These are phyloP conservation scores for Amia ocellicauda DNA, from an alignment of 2,113 vertebrate species.

Conservation along the genomic window DNA sequence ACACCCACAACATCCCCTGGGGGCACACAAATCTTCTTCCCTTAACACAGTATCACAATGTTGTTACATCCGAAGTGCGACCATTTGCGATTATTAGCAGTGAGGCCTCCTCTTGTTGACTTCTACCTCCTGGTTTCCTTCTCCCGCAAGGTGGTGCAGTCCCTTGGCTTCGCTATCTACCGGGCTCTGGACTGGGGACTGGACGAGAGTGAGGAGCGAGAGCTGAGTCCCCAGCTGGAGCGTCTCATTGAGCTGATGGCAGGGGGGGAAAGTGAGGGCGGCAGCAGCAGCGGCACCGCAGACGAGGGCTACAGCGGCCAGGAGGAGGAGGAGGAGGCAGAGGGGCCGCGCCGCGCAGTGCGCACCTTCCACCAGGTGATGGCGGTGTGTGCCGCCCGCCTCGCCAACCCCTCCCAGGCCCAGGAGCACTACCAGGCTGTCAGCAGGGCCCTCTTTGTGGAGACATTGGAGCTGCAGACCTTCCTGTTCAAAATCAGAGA, in stretches of 20 bases:
- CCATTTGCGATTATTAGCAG: no score
- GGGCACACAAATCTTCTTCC: no score
- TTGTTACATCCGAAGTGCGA: no score
- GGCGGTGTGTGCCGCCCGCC: conserved; percentile 73
- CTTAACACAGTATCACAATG: no score
- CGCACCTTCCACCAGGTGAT: conserved; percentile 78
- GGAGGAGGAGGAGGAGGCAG: conserved; percentile 82
- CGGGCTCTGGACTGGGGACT: conserved; percentile 92
- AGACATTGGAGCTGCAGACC: conserved; percentile 88
- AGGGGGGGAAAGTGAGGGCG: conserved; percentile 56
- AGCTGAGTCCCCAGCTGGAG: conserved; percentile 87
- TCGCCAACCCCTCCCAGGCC: conserved; percentile 70
- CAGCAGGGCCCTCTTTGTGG: conserved; percentile 84
- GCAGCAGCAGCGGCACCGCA: conserved; percentile 31
- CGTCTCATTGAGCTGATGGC: conserved; percentile 90
- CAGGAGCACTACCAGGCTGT: conserved; percentile 88
- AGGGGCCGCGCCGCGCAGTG: conserved; percentile 49
- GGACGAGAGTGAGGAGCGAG: conserved; percentile 87
- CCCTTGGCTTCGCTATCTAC: conserved; percentile 88
- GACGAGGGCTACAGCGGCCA: conserved; percentile 91
- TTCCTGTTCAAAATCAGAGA: conserved; percentile 85
- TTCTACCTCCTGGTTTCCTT: no score
- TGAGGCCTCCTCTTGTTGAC: no score
- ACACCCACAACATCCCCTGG: no score
- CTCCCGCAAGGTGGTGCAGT: conserved; percentile 81